phyloP scores from a whole-genome alignment of 2,113 vertebrate genomes.

The Saccopteryx bilineata region DNA sequence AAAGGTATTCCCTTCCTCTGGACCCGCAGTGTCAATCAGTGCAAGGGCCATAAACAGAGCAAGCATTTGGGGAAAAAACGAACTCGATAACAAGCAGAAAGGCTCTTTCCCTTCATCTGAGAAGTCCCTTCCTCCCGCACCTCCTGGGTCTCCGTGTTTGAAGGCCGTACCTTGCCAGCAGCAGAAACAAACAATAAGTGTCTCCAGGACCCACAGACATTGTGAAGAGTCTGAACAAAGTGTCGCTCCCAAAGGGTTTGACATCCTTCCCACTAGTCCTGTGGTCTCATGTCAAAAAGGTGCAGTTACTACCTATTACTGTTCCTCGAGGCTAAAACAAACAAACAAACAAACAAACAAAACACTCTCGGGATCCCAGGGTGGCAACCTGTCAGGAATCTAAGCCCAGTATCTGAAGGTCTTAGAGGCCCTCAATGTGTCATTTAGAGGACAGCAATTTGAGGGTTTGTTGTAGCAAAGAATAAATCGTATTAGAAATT shows the following conservation, averaged over 20 bases:
- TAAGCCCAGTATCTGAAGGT: not conserved
- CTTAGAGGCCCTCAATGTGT: not conserved
- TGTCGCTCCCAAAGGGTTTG: not conserved
- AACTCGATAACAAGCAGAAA: not conserved
- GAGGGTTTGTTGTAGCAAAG: not conserved
- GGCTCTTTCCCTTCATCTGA: conserved; percentile 5
- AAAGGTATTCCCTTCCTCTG: not conserved
- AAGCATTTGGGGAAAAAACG: not conserved
- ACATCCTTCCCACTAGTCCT: not conserved
- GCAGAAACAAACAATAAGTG: not conserved
- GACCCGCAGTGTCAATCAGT: not conserved
- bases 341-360: too few species aligned
- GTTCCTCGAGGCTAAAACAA: not conserved
- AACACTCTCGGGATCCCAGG: not conserved
- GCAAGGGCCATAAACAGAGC: not conserved
- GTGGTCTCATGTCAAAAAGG: not conserved
- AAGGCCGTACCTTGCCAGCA: not conserved
- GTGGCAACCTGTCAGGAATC: not conserved
- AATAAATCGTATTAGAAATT: conserved; percentile 26
- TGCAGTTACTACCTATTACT: not conserved
- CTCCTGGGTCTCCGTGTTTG: conserved; percentile 3
- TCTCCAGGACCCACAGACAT: not conserved
- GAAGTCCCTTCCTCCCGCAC: not conserved
- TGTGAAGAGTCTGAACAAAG: not conserved
- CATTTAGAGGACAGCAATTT: not conserved